Evolutionary conservation across 2,797 vertebrate species (phyloP).

Genomic region (Anguilla marmorata): DNA sequence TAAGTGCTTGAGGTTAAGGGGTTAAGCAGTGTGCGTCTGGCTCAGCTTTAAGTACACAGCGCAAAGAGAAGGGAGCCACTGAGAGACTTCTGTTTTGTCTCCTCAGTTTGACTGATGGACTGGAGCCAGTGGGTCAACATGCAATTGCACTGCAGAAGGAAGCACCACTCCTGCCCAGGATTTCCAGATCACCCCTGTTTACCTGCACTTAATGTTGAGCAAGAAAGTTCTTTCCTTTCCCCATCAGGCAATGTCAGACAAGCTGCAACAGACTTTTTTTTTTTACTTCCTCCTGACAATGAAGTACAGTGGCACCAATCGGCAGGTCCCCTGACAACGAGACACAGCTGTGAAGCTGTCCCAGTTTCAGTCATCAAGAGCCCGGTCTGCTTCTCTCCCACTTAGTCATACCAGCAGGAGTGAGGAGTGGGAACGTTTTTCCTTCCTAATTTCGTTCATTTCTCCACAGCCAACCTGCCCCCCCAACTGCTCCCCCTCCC

Average conservation of each 20-base stretch:
- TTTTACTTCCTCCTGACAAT: constrained; percentile 65
- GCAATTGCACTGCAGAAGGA: constrained; percentile 40
- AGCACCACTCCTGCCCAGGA: constrained; percentile 24
- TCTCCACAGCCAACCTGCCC: constrained; percentile 42
- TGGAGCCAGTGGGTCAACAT: constrained; percentile 40
- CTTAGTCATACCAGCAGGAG: constrained; percentile 58
- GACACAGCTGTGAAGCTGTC: constrained; percentile 77
- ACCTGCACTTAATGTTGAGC: constrained; percentile 42
- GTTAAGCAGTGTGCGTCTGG: too few relatives aligned
- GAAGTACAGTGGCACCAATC: constrained; percentile 75
- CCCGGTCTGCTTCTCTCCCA: constrained; percentile 59
- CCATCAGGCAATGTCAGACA: constrained; percentile 55
- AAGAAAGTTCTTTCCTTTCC: constrained; percentile 19
- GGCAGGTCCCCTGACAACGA: constrained; percentile 64
- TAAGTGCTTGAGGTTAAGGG: too few relatives aligned
- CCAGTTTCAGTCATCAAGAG: constrained; percentile 70
- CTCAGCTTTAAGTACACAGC: too few relatives aligned
- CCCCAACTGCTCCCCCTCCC: neutral
- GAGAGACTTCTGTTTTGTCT: neutral
- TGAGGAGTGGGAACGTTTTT: constrained; percentile 35
- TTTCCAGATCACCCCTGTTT: constrained; percentile 47
- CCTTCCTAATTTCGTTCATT: constrained; percentile 26
- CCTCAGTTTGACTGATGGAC: constrained; percentile 44
- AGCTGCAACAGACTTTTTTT: constrained; percentile 49
- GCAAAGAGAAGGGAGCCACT: too few relatives aligned